These are phyloP conservation scores for Rhinogobio ventralis DNA, from an alignment of 2,797 vertebrate species.

Conservation along the genomic window DNA sequence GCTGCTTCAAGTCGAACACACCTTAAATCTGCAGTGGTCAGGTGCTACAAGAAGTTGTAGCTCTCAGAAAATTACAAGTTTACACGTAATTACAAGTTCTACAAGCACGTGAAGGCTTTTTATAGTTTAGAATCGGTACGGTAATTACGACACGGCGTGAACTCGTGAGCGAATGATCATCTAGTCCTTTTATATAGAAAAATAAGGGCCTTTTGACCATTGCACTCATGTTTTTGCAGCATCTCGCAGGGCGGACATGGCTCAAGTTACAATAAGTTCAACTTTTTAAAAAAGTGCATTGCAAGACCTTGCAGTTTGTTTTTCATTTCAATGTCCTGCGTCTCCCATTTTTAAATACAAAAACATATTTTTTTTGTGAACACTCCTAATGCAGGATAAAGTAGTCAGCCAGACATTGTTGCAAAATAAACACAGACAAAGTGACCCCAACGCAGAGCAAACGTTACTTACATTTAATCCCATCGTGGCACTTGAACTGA, in stretches of 20 bases:
- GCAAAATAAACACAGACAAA: neutral
- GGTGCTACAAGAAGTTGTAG: no score
- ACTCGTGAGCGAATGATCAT: neutral
- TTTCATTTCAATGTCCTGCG: neutral
- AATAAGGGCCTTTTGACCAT: neutral
- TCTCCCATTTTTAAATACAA: neutral
- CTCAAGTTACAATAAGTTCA: neutral
- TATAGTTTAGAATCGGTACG: no score
- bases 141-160: no score
- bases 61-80: no score
- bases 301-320: neutral
- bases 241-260: neutral
- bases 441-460: neutral
- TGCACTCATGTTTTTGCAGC: neutral
- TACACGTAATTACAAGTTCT: no score
- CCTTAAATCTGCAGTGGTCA: no score
- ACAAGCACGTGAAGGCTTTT: no score
- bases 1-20: no score
- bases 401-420: neutral
- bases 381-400: neutral
- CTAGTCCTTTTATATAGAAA: neutral
- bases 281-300: neutral
- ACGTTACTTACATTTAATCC: neutral
- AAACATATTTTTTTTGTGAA: neutral
- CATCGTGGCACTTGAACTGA: conserved; percentile 29